Evolutionary conservation across 2,797 vertebrate genomes (phyloP), one percentile per base, ranked within the genome.

Genomic region (Crenichthys baileyi): DNA sequence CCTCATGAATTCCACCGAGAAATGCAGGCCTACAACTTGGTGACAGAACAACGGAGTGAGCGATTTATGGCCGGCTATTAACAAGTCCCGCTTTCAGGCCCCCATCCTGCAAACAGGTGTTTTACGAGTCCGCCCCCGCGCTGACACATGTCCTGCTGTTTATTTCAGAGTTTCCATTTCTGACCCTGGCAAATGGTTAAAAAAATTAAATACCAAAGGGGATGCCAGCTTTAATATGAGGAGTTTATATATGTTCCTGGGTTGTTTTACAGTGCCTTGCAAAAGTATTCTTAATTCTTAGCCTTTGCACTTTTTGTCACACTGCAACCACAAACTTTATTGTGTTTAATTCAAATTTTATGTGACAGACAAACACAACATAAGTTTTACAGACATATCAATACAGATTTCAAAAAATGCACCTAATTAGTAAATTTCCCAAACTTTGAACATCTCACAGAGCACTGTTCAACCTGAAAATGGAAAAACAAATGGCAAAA

Each of bases 31-130:
- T 91, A 84, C 84, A 84, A 94, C 88, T 90, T 94, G 92, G 90
- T 94, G 95, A 94, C 94, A 95, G 94, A 91, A 92, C 93, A 96
- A 95, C 89, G 87, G 91, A 89, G 89, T 93, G 90, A 95, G 87
- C 90, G 91, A 95, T 96, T 95, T 95, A 95, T 92, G 91, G 84
- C 85, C 46, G 74, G 90, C 92, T 86, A 92, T 95, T 94, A 95
- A 95, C 91, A 89, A 90, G 90, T 90, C 80, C 82, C 76, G 91
- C 91, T 93, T 91, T 94, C 83, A 89, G 89, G 89, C 88, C 92
- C 79, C 41, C 80, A 75, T 84, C 82, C 92, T 91, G 84, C 90
- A 94, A 94, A 96, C 94, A 95, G 94, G 94, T 95, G 95, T 95
- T 95, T 94, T 89, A 94, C 82, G 90, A 94, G 90, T 84, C 79